A percentile compares a stretch with the other conserved stretches of the same genome.
Conservation (phyloP, 2,888 invertebrate species). For the Marronus borbonicus region DNA sequence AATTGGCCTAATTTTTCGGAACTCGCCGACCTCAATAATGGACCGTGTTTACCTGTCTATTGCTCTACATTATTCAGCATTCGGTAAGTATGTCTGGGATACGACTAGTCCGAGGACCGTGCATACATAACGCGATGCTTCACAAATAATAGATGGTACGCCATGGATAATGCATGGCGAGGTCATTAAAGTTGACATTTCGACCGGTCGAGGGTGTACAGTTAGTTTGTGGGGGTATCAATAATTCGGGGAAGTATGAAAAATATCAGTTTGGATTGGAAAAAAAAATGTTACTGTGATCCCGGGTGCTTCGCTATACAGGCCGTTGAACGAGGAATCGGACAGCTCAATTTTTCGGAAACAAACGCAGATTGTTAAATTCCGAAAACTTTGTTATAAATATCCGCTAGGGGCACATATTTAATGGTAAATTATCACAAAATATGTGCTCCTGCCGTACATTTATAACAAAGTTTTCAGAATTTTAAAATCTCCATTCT, state of each 20-base stretch:
- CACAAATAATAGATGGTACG: constrained; percentile 16
- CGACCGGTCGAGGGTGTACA: neutral
- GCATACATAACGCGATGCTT: neutral
- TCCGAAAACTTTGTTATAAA: no score
- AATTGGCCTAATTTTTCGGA: constrained; percentile 26
- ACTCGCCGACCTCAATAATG: constrained; percentile 15
- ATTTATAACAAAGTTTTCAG: no score
- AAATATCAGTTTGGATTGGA: neutral
- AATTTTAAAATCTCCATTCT: no score
- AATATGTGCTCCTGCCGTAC: no score
- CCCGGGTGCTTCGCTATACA: no score
- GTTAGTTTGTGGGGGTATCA: constrained; percentile 6
- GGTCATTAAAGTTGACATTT: constrained; percentile 26
- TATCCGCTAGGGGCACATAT: no score
- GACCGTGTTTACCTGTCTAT: constrained; percentile 27
- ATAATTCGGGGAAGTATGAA: constrained; percentile 2
- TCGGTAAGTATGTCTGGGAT: constrained; percentile 15
- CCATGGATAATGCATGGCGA: constrained; percentile 20
- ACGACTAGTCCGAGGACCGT: neutral
- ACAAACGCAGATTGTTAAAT: no score
- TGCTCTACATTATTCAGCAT: constrained; percentile 9
- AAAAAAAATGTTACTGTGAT: no score
- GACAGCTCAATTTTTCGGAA: no score
- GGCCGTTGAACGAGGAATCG: no score
- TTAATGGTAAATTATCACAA: no score